Evolutionary conservation across 2,888 invertebrate species (phyloP), one percentile per base, ranked within the genome.

Genomic region (Lasioglossum vierecki): DNA sequence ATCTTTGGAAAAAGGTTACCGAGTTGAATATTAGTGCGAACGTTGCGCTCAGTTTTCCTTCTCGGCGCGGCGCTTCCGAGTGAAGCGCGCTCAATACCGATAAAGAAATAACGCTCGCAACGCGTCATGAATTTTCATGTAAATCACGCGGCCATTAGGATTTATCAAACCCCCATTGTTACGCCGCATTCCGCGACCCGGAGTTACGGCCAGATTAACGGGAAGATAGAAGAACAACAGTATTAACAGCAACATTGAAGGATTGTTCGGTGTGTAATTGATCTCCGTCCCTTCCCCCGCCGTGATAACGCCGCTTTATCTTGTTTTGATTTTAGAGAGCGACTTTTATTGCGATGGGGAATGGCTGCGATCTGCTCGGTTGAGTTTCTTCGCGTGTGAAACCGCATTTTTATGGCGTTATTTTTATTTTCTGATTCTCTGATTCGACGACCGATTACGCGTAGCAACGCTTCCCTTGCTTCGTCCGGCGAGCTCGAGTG

Each of bases 71-170:
- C n/a, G 71, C 44, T 63, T 63, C 63, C 15, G 46, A 18, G 18
- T 35, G 66, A 39, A 39, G 68, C 68, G 68, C 68, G 22, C 4
- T 22, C 22, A 68, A 39, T 76, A n/a, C 49, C 49, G 44, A 76
- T 81, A 70, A 83, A 76, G 76, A 83, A 83, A 76, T 66, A 72
- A 76, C 18, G 63, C 44, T 15, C 81, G 81, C 63, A 83, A 82
- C 83, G 76, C 82, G 76, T 83, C 76, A 76, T 82, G 83, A 82
- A 83, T 83, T 84, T 82, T 76, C 76, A 73, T 82, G 77, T 82
- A 84, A 82, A 74, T 74, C 83, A 35, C 60, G 76, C 73, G 77
- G 74, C 49, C 82, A 77, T 84, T 74, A 74, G 76, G 82, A 82
- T 82, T 77, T 77, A 82, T 82, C 77, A 74, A 74, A 77, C 39